Conservation (phyloP, 1,140 invertebrate genomes). For the Ostrea edulis region DNA sequence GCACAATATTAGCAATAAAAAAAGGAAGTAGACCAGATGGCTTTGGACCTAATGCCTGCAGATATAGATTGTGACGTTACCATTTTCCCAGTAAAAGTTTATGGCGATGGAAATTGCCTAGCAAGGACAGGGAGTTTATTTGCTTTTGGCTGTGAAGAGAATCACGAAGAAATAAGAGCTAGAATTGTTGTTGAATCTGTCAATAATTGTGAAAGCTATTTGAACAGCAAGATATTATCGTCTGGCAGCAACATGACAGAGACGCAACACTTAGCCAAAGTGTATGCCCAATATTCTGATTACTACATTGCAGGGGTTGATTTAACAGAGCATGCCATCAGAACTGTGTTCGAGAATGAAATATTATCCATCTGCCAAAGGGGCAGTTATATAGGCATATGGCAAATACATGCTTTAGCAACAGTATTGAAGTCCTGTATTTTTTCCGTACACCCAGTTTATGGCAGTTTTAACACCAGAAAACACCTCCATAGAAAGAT, state of each 20-base stretch:
- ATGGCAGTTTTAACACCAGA: slow-evolving; percentile 19
- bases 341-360: slow-evolving; percentile 13
- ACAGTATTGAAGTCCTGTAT: neutral
- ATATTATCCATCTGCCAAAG: neutral
- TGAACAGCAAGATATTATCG: neutral
- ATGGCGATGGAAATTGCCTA: slow-evolving; percentile 55
- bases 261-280: neutral
- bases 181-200: slow-evolving; percentile 48
- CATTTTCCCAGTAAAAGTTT: slow-evolving; percentile 41
- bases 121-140: slow-evolving; percentile 48
- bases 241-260: neutral
- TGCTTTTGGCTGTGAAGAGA: slow-evolving; percentile 41
- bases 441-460: slow-evolving; percentile 28
- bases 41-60: neutral
- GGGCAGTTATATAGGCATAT: slow-evolving; percentile 41
- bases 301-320: slow-evolving; percentile 10
- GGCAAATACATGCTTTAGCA: slow-evolving; percentile 39
- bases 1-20: neutral
- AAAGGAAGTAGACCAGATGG: slow-evolving; percentile 34
- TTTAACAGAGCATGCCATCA: neutral
- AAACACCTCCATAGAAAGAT: slow-evolving; percentile 37
- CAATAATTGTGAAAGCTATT: slow-evolving; percentile 30
- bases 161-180: slow-evolving; percentile 47
- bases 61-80: neutral
- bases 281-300: slow-evolving; percentile 42